Evolutionary conservation across 2,797 vertebrate species (phyloP), one percentile per base, ranked within the genome.

Genomic region (Harpagifer antarcticus): DNA sequence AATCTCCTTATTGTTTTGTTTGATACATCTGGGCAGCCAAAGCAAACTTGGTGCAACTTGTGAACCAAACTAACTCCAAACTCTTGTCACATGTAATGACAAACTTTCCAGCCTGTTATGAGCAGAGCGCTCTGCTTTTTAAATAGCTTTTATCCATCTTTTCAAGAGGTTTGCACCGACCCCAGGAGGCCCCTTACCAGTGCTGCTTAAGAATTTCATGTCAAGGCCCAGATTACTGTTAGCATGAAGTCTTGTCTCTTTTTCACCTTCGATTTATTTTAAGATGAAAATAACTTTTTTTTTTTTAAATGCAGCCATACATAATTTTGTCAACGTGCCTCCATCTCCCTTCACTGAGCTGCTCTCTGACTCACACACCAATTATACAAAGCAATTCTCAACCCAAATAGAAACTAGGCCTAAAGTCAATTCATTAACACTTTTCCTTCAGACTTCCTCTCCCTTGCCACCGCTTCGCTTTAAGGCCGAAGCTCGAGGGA

Each of bases 361-460:
- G 19, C 17, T 85, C 80, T 77, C 82, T 86, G 81, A 89, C 81
- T 89, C 85, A 84, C 72, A 74, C n/a, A 78, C 75, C 77, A 82
- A 83, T 90, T 85, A 78, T 69, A 76, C 81, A 83, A 88, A 84
- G 72, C 78, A 81, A 67, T 84, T 80, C 79, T 66, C 77, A 79
- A 81, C 88, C 70, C 83, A 93, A 95, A 94, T 94, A 94, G 94
- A 92, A 95, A 95, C 72, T 91, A 90, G 89, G 90, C 85, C 88
- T 92, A 15, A 65, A 85, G 88, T 91, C 70, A 79, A 54, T 86
- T 93, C 87, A 92, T 92, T 93, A 91, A 91, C 91, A 90, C 91
- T 84, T 87, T 82, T 90, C 77, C 78, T 43, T 84, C 62, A 84
- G 78, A 80, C 86, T 85, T 84, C 77, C 74, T 79, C 72, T 89